Percentiles rank a stretch among this genome's conserved stretches.
Conservation (phyloP, 2,113 vertebrate species). For the Fulica atra region DNA sequence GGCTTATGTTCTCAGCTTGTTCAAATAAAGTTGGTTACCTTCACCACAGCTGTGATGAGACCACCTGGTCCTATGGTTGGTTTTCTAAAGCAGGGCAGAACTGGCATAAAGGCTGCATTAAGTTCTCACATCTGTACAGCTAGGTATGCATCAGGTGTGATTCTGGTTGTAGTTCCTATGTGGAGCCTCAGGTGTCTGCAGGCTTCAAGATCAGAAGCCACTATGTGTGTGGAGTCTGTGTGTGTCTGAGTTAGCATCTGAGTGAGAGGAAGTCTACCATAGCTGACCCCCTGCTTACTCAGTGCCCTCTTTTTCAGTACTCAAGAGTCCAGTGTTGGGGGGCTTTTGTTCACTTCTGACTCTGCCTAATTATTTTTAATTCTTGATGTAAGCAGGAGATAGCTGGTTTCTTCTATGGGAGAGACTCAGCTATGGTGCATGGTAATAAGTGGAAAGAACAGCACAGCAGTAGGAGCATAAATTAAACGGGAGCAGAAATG, state of each 20-base stretch:
- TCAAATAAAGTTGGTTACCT: neutral
- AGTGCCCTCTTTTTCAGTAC: neutral
- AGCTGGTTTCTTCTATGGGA: neutral
- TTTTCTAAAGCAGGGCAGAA: neutral
- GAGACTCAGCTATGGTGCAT: neutral
- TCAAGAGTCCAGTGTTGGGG: accelerated
- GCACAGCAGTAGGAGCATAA: neutral
- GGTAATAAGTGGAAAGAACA: neutral
- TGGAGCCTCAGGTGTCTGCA: neutral
- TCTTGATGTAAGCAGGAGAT: neutral
- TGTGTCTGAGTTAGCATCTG: neutral
- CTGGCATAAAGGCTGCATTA: neutral
- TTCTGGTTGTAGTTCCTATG: neutral
- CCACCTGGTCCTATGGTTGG: neutral
- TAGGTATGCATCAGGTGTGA: neutral
- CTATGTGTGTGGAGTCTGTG: too few relatives aligned
- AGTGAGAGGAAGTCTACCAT: neutral
- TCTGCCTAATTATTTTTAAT: neutral
- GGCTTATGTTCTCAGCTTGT: neutral
- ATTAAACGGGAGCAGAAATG: neutral
- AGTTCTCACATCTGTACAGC: accelerated
- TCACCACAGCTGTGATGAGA: neutral
- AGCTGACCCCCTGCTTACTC: neutral
- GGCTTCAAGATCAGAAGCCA: neutral
- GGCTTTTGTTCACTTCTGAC: neutral